phyloP scores from a whole-genome alignment of 2,113 vertebrate species.

The Amphilophus citrinellus region DNA sequence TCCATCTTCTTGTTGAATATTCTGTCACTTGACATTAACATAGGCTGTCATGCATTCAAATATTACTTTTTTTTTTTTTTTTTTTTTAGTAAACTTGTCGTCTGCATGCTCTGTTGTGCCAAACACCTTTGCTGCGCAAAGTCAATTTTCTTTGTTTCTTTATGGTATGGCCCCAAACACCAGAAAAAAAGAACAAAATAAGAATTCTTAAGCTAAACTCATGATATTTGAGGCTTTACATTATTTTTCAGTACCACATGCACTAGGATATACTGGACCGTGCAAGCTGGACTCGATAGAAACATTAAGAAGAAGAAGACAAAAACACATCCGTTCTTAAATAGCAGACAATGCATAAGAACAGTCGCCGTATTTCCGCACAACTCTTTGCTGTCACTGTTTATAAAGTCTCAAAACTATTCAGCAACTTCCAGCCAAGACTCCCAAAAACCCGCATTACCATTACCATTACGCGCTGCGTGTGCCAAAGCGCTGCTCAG shows the following conservation, averaged over 20 bases:
- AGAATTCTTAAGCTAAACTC: background rate
- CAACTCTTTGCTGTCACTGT: background rate
- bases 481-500: slow-evolving; percentile 33
- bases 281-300: background rate
- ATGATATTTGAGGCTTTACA: background rate
- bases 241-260: background rate
- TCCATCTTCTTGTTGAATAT: background rate
- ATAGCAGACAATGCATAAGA: background rate
- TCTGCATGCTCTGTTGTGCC: too few species aligned
- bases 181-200: too few species aligned
- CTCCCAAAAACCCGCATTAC: slow-evolving; percentile 9
- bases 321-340: background rate
- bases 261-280: background rate
- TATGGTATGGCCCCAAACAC: too few species aligned
- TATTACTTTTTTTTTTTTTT: too few species aligned
- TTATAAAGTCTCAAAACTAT: background rate
- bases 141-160: too few species aligned
- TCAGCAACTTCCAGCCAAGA: background rate
- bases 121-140: too few species aligned
- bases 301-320: background rate
- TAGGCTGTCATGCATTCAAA: background rate
- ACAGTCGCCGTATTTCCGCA: background rate
- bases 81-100: too few species aligned
- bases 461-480: background rate
- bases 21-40: background rate